phyloP scores from a whole-genome alignment of 2,113 vertebrate species.

The Glaucidium brasilianum region DNA sequence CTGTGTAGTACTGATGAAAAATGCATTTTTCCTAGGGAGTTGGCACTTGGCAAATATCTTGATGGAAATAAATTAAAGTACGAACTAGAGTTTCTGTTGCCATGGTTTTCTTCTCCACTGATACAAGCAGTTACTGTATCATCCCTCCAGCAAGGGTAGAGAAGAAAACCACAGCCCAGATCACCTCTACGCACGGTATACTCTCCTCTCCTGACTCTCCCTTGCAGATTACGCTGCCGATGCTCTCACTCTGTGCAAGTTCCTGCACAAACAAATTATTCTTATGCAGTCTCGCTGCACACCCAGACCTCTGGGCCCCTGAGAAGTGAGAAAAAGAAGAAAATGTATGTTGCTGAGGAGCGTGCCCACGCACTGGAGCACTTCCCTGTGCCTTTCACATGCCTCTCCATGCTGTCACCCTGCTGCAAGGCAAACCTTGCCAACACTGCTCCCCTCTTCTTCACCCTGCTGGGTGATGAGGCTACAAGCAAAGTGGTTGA shows the following conservation, averaged over 20 bases:
- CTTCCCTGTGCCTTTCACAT: background rate
- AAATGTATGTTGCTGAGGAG: background rate
- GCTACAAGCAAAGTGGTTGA: background rate
- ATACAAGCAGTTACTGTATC: background rate
- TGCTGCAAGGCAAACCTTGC: background rate
- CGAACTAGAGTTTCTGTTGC: constrained; percentile 30
- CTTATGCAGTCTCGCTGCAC: background rate
- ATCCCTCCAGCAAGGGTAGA: background rate
- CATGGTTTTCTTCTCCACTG: constrained; percentile 41
- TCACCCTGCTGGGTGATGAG: rapidly evolving
- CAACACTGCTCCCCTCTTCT: background rate
- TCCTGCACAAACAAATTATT: background rate
- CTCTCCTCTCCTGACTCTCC: background rate
- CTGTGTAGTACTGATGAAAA: constrained; percentile 55
- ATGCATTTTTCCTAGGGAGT: constrained; percentile 40
- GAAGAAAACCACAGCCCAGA: background rate
- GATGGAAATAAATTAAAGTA: constrained; percentile 30
- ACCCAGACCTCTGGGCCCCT: background rate
- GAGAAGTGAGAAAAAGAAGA: background rate
- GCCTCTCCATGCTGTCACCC: background rate
- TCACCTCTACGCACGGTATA: background rate
- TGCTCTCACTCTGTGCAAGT: background rate
- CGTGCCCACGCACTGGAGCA: rapidly evolving
- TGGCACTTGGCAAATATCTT: constrained; percentile 30
- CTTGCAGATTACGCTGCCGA: background rate